Conservation (phyloP, 1,140 invertebrate species). For the Nephila pilipes region DNA sequence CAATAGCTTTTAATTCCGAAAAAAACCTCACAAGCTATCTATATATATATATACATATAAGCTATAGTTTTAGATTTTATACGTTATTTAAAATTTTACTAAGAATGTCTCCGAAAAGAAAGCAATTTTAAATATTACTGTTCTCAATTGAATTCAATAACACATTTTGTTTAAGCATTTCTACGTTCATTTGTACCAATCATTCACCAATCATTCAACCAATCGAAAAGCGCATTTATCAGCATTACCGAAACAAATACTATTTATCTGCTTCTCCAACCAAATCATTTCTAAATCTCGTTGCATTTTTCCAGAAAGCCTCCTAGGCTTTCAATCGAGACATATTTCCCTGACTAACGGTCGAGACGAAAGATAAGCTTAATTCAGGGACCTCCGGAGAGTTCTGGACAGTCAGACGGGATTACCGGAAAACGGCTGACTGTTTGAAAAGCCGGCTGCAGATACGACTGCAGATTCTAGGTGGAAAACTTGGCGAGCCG, state of each 20-base stretch:
- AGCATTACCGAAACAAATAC: background rate
- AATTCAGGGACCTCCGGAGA: background rate
- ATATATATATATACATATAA: too few species aligned
- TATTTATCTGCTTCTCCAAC: background rate
- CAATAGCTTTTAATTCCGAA: too few species aligned
- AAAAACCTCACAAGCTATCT: too few species aligned
- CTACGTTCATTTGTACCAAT: too few species aligned
- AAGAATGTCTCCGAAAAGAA: too few species aligned
- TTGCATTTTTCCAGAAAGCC: background rate
- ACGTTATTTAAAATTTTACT: too few species aligned
- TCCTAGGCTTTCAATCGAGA: background rate
- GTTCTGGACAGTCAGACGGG: background rate
- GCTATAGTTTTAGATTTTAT: too few species aligned
- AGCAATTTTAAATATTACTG: too few species aligned
- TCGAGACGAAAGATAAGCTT: conserved; percentile 24
- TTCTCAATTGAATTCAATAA: too few species aligned
- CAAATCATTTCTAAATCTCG: background rate
- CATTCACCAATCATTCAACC: too few species aligned
- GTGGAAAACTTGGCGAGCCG: conserved; percentile 32
- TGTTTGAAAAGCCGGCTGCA: conserved; percentile 8
- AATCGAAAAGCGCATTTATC: background rate
- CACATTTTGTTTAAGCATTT: too few species aligned
- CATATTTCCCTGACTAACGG: conserved; percentile 21
- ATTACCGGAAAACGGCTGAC: conserved; percentile 26
- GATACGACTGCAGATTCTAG: background rate